Base-by-base conservation (phyloP, 2,797 vertebrate genomes). In the Oophaga sylvatica region DNA sequence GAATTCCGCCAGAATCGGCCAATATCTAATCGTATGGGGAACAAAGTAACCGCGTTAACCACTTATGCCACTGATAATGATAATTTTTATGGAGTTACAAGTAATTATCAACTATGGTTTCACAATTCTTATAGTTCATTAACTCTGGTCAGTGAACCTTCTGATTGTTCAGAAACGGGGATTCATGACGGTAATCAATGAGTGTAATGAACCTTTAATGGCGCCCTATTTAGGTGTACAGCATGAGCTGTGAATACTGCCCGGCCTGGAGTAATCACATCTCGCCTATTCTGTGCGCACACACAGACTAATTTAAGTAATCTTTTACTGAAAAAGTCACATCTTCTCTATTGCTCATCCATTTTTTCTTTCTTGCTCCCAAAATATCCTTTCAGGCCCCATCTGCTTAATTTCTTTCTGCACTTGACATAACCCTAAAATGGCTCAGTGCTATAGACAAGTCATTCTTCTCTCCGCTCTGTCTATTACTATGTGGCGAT, bases 321-420 rank as follows among this genome's bases (percentile, higher is more conserved):
- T 80, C 48, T 75, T 73, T 48, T 57, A 41, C 15, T 65, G 68
- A n/a, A 71, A n/a, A 71, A 71, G 15, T 68, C 67, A 26, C 16
- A 80, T 88, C 41, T 57, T 67, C 29, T 41, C 0, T 56, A n/a
- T 65, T 48, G 13, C 83, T 81, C 19, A 41, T 29, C 80, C 31
- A 70, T 35, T 78, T 80, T 84, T 87, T 85, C 35, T 29, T 81
- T 53, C 77, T 80, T 83, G 68, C 53, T 83, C 83, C 53, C 73
- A 83, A 63, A 79, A 85, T 75, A 75, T 80, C 65, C 31, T 84
- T 88, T 75, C 81, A 88, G 77, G 82, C 65, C 57, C 67, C 82
- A 85, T 41, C 59, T 88, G 83, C 35, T 81, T 84, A 84, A 56
- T 80, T 56, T 88, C 41, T 75, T 26, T 56, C 26, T 80, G 82